Evolutionary conservation across 2,113 vertebrate species (phyloP).

Genomic region (Cebus imitator): DNA sequence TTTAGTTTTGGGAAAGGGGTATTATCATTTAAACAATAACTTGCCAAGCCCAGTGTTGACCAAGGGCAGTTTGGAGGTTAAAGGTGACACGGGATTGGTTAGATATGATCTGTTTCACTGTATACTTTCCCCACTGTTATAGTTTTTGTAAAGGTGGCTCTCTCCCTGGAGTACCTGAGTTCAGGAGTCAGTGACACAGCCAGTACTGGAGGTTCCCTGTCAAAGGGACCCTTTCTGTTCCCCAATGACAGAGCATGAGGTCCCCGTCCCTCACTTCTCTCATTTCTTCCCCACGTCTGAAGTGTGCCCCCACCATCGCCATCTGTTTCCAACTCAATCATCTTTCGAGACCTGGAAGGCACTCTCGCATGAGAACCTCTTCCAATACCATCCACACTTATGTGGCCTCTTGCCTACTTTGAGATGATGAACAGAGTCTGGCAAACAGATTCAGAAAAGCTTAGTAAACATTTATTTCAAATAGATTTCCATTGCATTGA

Average conservation of each 20-base stretch:
- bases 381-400: fast-evolving
- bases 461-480: neutral
- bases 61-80: too few relatives aligned
- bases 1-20: too few relatives aligned
- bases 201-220: neutral
- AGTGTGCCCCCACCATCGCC: fast-evolving
- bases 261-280: too few relatives aligned
- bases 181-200: neutral
- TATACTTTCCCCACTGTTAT: too few relatives aligned
- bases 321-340: neutral
- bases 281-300: fast-evolving
- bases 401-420: neutral
- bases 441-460: neutral
- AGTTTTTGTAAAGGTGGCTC: too few relatives aligned
- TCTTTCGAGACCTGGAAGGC: neutral
- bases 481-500: neutral
- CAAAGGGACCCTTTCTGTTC: neutral
- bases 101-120: too few relatives aligned
- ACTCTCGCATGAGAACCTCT: neutral
- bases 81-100: too few relatives aligned
- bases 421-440: neutral
- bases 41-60: too few relatives aligned
- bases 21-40: too few relatives aligned
- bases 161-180: neutral
- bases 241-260: fast-evolving